These are phyloP conservation scores for Peromyscus attwateri DNA, from an alignment of 2,797 vertebrate species.

Conservation along the genomic window DNA sequence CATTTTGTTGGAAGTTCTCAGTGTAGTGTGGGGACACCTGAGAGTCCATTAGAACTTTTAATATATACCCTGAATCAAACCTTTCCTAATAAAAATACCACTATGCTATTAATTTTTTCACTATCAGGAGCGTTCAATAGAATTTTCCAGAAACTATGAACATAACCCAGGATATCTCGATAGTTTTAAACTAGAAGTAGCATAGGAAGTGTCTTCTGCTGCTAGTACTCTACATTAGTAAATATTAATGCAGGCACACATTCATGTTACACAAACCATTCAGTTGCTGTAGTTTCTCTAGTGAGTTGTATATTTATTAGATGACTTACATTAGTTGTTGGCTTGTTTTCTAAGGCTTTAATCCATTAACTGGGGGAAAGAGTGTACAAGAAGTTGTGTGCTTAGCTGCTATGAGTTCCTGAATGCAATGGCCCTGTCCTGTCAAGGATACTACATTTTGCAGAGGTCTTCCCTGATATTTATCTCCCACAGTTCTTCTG, in stretches of 20 bases:
- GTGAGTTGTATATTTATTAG: constrained; percentile 4
- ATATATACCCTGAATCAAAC: background rate
- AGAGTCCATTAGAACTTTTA: background rate
- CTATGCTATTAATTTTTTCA: background rate
- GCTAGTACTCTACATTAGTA: background rate
- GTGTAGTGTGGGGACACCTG: background rate
- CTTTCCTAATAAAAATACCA: background rate
- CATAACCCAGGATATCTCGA: background rate
- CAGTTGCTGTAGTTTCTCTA: background rate
- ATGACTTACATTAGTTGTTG: background rate
- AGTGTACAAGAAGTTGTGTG: constrained; percentile 95
- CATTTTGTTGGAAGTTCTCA: background rate
- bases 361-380: constrained; percentile 96
- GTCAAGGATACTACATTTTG: background rate
- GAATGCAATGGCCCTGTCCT: background rate
- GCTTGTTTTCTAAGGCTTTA: constrained; percentile 90
- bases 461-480: background rate
- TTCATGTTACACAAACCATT: background rate
- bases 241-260: background rate
- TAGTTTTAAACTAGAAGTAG: background rate
- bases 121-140: background rate
- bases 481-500: background rate
- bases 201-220: background rate
- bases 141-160: background rate
- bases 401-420: constrained; percentile 87